Percentiles rank a stretch among this genome's conserved stretches.
Conservation (phyloP, 2,797 vertebrate species). For the Propithecus perrieri region DNA sequence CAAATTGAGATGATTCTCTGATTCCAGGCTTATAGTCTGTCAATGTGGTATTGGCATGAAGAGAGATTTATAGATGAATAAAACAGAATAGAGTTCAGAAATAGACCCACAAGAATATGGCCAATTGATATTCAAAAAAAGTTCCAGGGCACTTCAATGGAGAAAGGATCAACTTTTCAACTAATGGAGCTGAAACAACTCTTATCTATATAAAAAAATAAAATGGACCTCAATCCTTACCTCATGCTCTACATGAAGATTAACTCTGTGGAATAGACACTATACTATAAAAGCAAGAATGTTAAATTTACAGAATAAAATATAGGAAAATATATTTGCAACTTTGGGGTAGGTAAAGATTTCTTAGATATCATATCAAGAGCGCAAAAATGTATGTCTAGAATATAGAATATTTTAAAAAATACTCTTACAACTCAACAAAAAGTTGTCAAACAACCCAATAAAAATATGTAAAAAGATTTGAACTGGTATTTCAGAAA, state of each 20-base stretch:
- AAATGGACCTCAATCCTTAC: not conserved
- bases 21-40: not conserved
- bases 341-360: not conserved
- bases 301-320: not conserved
- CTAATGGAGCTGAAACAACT: not conserved
- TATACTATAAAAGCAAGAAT: not conserved
- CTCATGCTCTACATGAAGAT: not conserved
- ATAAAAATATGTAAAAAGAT: not conserved
- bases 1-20: not conserved
- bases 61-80: not conserved
- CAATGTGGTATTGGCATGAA: not conserved
- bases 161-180: not conserved
- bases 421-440: not conserved
- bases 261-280: not conserved
- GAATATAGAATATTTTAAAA: not conserved
- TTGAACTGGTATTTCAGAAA: not conserved
- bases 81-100: not conserved
- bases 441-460: not conserved
- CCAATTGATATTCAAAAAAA: not conserved
- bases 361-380: not conserved
- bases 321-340: not conserved
- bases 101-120: not conserved
- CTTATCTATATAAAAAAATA: not conserved
- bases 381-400: not conserved
- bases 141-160: not conserved